Evolutionary conservation across 2,797 vertebrate genomes (phyloP).

Genomic region (Molossus alvarezi): DNA sequence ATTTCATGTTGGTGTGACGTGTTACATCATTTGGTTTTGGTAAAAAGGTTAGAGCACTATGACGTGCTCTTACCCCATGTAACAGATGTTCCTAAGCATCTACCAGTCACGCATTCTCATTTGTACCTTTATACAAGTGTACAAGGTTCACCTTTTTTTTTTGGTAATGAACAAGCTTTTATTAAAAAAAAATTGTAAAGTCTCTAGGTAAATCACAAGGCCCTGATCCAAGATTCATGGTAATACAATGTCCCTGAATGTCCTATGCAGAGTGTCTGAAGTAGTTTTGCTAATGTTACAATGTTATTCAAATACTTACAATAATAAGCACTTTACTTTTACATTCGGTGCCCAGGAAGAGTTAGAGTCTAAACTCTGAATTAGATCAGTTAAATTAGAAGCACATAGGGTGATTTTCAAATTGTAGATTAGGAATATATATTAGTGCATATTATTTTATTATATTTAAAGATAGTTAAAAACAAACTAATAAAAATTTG

Average conservation of each 20-base stretch:
- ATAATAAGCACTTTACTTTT: neutral
- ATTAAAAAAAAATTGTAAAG: neutral
- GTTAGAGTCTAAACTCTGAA: neutral
- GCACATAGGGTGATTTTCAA: neutral
- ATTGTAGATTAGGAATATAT: neutral
- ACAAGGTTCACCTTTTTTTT: neutral
- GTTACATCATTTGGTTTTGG: neutral
- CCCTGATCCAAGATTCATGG: neutral
- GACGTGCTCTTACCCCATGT: accelerated
- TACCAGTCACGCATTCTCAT: neutral
- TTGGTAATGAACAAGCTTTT: neutral
- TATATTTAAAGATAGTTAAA: neutral
- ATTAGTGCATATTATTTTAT: neutral
- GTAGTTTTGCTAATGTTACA: neutral
- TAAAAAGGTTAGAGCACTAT: neutral
- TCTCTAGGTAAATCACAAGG: neutral
- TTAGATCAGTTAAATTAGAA: neutral
- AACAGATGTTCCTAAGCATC: neutral
- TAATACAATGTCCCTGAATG: neutral
- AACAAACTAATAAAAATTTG: neutral
- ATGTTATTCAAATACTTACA: neutral
- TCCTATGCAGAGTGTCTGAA: neutral
- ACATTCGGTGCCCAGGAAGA: neutral
- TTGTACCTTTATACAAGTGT: neutral
- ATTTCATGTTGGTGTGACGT: neutral